Evolutionary conservation across 2,888 invertebrate genomes (phyloP), one percentile per base, ranked within the genome.

Genomic region (Laspeyria flexula): DNA sequence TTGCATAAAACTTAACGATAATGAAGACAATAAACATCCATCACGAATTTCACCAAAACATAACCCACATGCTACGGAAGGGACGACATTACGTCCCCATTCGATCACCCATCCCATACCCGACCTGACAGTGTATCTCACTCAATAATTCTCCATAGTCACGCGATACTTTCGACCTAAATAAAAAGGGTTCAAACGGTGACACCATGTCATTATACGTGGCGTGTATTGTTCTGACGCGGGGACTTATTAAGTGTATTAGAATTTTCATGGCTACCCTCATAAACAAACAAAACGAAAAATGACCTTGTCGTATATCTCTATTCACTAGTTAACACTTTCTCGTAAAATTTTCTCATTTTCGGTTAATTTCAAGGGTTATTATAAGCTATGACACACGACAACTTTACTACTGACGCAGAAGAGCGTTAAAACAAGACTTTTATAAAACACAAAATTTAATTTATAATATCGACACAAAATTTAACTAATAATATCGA

Each of bases 51-150:
- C 9, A 31, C 13, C 7, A 7, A 15, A 13, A 31, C 31, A 18
- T 27, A 18, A 37, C 21, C 37, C 11, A 37, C 18, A 37, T 33
- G 18, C 30, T 31, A 37, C 68, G 51, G 64, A 62, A 62, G 43
- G 68, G 59, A 46, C 57, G 37, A 51, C 43, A 51, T 37, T 15
- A 21, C 30, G 45, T 62, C 51, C 42, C 31, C 35, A 39, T 55
- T 57, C 23, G 53, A 53, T 48, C 53, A 53, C 58, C 55, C 69
- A 65, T 69, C 70, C 49, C 49, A 60, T 49, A 45, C 43, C 16
- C 33, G 25, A 9, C 38, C 43, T 49, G 44, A 43, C 46, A 35
- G 30, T 50, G 46, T 44, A 33, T 43, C 25, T 47, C 33, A 13
- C 61, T 33, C 50, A 37, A 41, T 65, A 69, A 65, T 65, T 44